Conservation (phyloP, 2,888 invertebrate species). For the Lobophora halterata region DNA sequence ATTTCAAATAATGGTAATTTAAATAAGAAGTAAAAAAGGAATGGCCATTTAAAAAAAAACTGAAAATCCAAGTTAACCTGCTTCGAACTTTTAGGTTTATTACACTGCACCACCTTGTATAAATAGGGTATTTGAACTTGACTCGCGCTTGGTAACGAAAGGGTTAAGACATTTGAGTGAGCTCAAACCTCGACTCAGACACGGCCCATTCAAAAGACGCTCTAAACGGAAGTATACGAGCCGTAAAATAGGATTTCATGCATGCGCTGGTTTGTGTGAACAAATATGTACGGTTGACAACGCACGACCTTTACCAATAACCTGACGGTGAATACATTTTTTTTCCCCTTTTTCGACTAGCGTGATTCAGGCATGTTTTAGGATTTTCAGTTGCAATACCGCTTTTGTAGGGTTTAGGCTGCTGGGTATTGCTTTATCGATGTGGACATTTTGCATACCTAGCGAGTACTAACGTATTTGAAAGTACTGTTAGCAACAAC, state of each 20-base stretch:
- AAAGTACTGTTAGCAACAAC: no score
- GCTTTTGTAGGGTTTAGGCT: no score
- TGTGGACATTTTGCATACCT: no score
- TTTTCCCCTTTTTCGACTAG: constrained; percentile 35
- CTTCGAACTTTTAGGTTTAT: no score
- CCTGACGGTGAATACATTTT: constrained; percentile 45
- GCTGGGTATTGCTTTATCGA: no score
- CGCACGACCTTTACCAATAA: constrained; percentile 71
- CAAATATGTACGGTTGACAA: constrained; percentile 76
- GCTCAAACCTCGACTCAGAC: constrained; percentile 64
- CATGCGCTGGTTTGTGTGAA: constrained; percentile 76
- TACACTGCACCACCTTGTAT: no score
- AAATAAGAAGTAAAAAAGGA: constrained; percentile 26
- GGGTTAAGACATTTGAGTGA: constrained; percentile 65
- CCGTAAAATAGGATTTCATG: constrained; percentile 80
- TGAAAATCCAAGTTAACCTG: no score
- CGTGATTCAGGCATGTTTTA: constrained; percentile 1
- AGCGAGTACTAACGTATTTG: no score
- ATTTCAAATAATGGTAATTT: neutral
- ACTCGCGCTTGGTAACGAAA: constrained; percentile 44
- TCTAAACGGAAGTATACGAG: constrained; percentile 74
- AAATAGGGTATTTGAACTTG: constrained; percentile 41
- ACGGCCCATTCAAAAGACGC: constrained; percentile 72
- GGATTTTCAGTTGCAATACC: constrained; percentile 1
- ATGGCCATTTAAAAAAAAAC: no score